These are phyloP conservation scores for Shargacucullia verbasci DNA, from an alignment of 2,888 invertebrate genomes.

Conservation along the genomic window DNA sequence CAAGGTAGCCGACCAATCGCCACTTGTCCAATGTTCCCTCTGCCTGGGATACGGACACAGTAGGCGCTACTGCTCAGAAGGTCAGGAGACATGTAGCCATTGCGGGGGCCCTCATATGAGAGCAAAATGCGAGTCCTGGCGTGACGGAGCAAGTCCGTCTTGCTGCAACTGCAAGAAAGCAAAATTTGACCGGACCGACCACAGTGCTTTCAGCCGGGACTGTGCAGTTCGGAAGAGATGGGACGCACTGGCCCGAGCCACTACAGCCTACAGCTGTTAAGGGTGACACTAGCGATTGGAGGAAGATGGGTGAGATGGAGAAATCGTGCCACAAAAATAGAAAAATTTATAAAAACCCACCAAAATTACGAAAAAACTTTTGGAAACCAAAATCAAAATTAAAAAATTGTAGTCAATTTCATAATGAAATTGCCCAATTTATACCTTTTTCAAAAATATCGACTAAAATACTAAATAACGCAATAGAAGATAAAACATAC, in stretches of 20 bases:
- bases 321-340: not conserved
- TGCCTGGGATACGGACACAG: not conserved
- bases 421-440: too few species aligned
- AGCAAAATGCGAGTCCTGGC: too few species aligned
- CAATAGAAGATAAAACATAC: too few species aligned
- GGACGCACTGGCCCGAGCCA: not conserved
- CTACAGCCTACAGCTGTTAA: not conserved
- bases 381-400: too few species aligned
- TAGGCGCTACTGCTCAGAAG: not conserved
- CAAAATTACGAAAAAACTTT: too few species aligned
- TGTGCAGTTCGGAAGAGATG: not conserved
- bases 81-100: too few species aligned
- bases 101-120: too few species aligned
- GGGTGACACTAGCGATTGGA: not conserved
- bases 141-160: not conserved
- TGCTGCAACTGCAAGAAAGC: not conserved
- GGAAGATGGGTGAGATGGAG: not conserved
- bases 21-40: too few species aligned
- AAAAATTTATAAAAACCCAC: too few species aligned
- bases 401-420: too few species aligned
- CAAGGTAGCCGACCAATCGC: not conserved
- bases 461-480: too few species aligned
- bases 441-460: too few species aligned
- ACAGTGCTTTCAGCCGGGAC: conserved; percentile 2
- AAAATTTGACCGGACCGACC: not conserved